phyloP scores from a whole-genome alignment of 2,113 vertebrate species.

The Myodes glareolus region DNA sequence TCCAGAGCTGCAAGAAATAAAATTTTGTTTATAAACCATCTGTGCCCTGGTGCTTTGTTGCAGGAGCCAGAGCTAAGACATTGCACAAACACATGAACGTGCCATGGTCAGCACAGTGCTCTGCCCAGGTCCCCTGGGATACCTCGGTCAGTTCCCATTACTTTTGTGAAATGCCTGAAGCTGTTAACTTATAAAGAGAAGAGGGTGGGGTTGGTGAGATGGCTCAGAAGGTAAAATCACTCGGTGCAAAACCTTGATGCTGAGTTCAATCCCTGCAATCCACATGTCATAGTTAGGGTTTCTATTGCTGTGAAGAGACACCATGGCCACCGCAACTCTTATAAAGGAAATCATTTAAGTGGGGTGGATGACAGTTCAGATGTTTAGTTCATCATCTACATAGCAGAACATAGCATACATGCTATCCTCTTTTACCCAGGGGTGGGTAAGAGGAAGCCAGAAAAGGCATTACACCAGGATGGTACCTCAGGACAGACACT shows the following conservation, averaged over 20 bases:
- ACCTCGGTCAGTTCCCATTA: background rate
- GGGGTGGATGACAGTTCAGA: background rate
- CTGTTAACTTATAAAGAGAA: background rate
- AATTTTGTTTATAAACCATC: background rate
- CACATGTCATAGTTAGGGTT: background rate
- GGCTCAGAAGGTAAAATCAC: background rate
- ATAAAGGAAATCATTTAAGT: background rate
- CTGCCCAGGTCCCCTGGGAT: background rate
- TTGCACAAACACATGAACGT: background rate
- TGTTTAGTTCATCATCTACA: background rate
- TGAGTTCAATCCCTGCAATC: background rate
- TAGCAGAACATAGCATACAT: background rate
- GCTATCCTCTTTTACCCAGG: too few relatives aligned
- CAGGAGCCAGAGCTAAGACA: background rate
- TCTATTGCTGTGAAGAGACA: background rate
- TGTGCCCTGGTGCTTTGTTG: background rate
- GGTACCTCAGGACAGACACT: background rate
- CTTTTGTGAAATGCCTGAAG: background rate
- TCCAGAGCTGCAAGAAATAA: background rate
- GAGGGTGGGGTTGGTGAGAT: background rate
- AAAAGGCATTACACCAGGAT: background rate
- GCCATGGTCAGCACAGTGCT: too few relatives aligned
- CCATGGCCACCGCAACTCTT: background rate
- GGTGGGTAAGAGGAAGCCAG: accelerated
- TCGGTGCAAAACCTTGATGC: too few relatives aligned